phyloP scores from a whole-genome alignment of 2,113 vertebrate genomes.

The Amphilophus citrinellus region DNA sequence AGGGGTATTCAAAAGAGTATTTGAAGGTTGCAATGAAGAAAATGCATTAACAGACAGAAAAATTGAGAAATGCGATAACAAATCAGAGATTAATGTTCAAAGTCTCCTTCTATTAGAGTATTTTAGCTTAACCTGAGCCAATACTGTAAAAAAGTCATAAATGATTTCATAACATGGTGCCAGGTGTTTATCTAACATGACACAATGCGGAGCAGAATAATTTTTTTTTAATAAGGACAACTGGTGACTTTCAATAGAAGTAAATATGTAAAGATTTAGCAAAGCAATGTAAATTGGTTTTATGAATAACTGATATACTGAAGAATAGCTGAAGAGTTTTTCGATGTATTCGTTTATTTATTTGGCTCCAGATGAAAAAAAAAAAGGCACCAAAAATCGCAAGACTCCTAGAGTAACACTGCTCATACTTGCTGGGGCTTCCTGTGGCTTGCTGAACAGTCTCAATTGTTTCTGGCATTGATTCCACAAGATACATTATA shows the following conservation, averaged over 20 bases:
- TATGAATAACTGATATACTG: neutral
- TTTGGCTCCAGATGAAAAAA: no score
- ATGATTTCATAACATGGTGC: slow-evolving; percentile 34
- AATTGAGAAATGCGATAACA: neutral
- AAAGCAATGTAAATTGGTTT: neutral
- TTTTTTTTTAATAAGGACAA: slow-evolving; percentile 19
- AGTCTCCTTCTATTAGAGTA: slow-evolving; percentile 29
- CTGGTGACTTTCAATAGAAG: neutral
- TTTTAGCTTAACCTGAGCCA: slow-evolving; percentile 34
- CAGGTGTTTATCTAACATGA: slow-evolving; percentile 10
- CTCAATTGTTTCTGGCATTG: neutral
- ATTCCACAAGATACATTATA: neutral
- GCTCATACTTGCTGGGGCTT: no score
- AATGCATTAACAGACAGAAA: neutral
- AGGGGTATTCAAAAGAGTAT: neutral
- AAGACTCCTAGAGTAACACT: no score
- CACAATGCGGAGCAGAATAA: slow-evolving; percentile 3
- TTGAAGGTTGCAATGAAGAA: neutral
- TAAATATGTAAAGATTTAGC: neutral
- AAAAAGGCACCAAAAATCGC: neutral
- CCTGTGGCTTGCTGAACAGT: no score
- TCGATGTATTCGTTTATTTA: neutral
- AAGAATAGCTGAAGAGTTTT: neutral
- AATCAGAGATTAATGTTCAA: slow-evolving; percentile 17
- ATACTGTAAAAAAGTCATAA: slow-evolving; percentile 35